A percentile compares a stretch with the other conserved stretches of the same genome.
Evolutionary conservation across 2,113 vertebrate genomes (phyloP).

Genomic region (Callorhinus ursinus): DNA sequence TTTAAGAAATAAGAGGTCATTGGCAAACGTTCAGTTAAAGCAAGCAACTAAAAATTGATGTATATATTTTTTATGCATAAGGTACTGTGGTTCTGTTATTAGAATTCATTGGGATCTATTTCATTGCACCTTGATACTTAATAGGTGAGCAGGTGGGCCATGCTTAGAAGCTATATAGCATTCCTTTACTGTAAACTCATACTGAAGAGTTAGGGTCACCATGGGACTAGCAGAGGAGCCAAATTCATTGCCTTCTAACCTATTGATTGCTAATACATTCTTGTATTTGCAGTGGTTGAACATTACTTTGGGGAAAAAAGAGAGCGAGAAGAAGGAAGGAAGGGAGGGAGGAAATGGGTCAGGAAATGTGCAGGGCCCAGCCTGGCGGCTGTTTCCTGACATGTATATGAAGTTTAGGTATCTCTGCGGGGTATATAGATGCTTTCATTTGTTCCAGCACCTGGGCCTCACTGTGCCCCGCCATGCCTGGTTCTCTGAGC

Average conservation of each 20-base stretch:
- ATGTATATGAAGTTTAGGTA: background rate
- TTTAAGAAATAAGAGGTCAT: slow-evolving; percentile 26
- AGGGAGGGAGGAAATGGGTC: background rate
- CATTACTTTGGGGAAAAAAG: background rate
- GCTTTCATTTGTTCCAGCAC: background rate
- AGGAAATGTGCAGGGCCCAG: background rate
- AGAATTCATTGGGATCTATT: background rate
- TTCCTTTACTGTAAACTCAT: background rate
- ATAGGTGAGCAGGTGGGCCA: background rate
- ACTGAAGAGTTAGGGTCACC: background rate
- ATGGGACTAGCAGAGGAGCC: background rate
- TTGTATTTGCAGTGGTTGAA: background rate
- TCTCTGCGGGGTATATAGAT: too few species aligned
- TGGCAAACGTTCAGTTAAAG: slow-evolving; percentile 38
- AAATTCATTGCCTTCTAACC: background rate
- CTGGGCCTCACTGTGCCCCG: background rate
- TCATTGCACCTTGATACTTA: background rate
- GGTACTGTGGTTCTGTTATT: background rate
- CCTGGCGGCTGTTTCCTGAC: background rate
- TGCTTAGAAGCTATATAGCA: background rate
- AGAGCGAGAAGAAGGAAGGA: too few species aligned
- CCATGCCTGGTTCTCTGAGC: background rate
- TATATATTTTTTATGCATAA: background rate
- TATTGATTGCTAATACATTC: background rate
- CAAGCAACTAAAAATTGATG: slow-evolving; percentile 10